These are phyloP conservation scores for Brachirus orientalis DNA, from an alignment of 2,113 vertebrate species.

Conservation along the genomic window DNA sequence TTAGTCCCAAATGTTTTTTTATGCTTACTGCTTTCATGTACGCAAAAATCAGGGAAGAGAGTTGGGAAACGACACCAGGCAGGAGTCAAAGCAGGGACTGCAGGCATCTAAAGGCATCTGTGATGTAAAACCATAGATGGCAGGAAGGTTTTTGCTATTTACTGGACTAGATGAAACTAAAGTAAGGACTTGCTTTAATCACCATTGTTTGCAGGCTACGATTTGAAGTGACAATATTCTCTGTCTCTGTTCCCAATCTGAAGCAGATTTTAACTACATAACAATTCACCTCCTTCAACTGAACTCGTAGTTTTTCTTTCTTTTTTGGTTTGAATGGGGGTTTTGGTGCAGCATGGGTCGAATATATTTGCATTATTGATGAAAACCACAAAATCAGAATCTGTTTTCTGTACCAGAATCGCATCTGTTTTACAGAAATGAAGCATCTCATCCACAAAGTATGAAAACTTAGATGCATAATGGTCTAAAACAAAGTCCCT, in stretches of 20 bases:
- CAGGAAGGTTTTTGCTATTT: no score
- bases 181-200: no score
- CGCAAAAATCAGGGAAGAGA: conserved; percentile 3
- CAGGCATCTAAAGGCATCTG: no score
- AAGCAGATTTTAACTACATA: no score
- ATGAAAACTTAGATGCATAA: conserved; percentile 41
- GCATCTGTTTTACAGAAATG: conserved; percentile 18
- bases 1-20: conserved; percentile 30
- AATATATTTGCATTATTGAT: conserved; percentile 27
- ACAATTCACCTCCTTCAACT: neutral
- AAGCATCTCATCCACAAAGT: conserved; percentile 5
- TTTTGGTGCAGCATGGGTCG: neutral
- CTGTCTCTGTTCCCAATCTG: neutral
- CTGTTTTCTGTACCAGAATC: conserved; percentile 21
- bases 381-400: conserved; percentile 20
- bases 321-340: neutral
- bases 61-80: neutral
- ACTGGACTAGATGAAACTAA: no score
- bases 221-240: neutral
- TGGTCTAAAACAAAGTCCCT: conserved; percentile 14
- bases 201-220: neutral
- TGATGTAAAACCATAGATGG: no score
- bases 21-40: neutral
- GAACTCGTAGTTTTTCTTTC: neutral
- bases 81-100: no score